Evolutionary conservation across 2,797 vertebrate species (phyloP).

Genomic region (Poliocrania exsul): DNA sequence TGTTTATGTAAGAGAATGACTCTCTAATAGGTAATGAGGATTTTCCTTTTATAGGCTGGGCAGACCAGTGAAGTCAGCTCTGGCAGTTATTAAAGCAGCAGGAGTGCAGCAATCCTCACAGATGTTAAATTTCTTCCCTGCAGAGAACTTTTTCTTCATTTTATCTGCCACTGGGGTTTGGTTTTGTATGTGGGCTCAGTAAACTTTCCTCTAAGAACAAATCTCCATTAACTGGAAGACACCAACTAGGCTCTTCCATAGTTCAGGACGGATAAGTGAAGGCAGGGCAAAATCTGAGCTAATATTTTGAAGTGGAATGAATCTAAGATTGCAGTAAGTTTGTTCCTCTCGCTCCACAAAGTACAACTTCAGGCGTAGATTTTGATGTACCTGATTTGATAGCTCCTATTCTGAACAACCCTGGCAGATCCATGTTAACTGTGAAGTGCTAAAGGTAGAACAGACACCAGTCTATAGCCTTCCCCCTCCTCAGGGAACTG

Average conservation of each 20-base stretch:
- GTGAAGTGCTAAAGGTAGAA: neutral
- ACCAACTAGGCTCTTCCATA: neutral
- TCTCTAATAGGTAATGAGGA: slow-evolving; percentile 22
- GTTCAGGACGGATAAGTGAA: neutral
- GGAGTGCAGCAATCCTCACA: neutral
- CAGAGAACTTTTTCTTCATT: neutral
- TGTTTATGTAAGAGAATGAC: neutral
- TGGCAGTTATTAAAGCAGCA: slow-evolving; percentile 38
- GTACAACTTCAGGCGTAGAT: neutral
- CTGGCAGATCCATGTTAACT: neutral
- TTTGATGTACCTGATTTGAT: neutral
- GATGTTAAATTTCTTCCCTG: slow-evolving; percentile 19
- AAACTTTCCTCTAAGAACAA: neutral
- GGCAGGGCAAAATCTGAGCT: neutral
- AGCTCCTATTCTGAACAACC: neutral
- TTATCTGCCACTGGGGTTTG: neutral
- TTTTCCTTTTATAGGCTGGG: slow-evolving; percentile 4
- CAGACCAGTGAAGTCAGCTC: neutral
- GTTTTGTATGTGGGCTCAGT: neutral
- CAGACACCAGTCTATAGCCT: neutral
- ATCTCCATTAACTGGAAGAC: neutral
- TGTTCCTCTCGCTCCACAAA: accelerated
- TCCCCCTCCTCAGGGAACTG: neutral
- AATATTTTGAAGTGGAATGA: neutral
- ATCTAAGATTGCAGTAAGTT: neutral